These are phyloP conservation scores for Atherinomorus stipes DNA, from an alignment of 2,113 vertebrate species.

Conservation along the genomic window DNA sequence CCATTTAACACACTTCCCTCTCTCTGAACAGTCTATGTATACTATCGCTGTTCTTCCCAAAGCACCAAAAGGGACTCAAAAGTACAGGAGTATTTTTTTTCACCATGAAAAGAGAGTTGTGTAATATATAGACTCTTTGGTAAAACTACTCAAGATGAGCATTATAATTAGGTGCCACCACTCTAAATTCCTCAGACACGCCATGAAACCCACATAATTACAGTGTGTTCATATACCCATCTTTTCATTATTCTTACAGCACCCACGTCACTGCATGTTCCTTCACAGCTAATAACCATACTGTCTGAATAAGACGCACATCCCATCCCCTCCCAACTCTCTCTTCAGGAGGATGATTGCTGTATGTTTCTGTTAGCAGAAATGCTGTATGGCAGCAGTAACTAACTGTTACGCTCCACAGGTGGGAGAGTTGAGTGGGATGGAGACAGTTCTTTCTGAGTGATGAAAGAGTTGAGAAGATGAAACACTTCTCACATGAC, in stretches of 20 bases:
- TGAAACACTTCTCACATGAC: conserved; percentile 38
- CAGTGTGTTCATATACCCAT: conserved; percentile 59
- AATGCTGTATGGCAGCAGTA: conserved; percentile 18
- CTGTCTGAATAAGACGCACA: conserved; percentile 51
- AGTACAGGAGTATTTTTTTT: conserved; percentile 55
- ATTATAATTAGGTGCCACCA: conserved; percentile 76
- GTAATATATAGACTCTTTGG: conserved; percentile 61
- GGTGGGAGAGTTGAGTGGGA: conserved; percentile 49
- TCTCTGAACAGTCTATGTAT: conserved; percentile 9
- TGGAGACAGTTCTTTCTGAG: conserved; percentile 37
- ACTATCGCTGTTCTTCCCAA: conserved; percentile 23
- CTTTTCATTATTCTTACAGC: conserved; percentile 55
- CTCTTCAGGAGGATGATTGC: conserved; percentile 53
- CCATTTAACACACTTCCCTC: conserved; percentile 16
- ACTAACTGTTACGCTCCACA: conserved; percentile 45
- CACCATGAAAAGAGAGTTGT: conserved; percentile 48
- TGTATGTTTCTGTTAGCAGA: conserved; percentile 44
- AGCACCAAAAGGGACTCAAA: conserved; percentile 47
- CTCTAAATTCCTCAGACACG: conserved; percentile 57
- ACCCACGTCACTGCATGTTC: conserved; percentile 66
- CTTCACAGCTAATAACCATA: conserved; percentile 75
- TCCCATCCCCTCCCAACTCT: conserved; percentile 35
- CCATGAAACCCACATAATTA: conserved; percentile 78
- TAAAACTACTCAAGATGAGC: conserved; percentile 61
- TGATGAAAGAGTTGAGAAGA: conserved; percentile 47